These are phyloP conservation scores for Nomada fabriciana DNA, from an alignment of 2,888 invertebrate genomes.

Conservation along the genomic window DNA sequence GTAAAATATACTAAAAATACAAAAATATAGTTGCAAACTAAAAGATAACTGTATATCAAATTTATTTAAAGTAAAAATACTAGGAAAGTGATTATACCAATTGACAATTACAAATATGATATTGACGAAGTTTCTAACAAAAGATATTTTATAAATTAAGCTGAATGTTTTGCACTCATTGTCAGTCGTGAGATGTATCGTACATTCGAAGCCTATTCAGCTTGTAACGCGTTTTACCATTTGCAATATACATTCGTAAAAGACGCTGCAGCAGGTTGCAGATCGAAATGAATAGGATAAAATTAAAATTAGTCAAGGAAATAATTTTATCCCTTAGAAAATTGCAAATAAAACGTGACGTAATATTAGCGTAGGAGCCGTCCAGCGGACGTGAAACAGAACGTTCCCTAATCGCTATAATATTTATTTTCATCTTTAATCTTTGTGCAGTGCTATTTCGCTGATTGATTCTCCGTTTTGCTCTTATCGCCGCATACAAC, in stretches of 20 bases:
- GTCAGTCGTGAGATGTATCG: constrained; percentile 39
- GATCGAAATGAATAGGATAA: constrained; percentile 46
- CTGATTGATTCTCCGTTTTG: constrained; percentile 42
- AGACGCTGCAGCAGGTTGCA: constrained; percentile 52
- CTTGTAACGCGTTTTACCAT: constrained; percentile 45
- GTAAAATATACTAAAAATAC: too few relatives aligned
- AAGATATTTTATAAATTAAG: not conserved
- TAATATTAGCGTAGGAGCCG: constrained; percentile 77
- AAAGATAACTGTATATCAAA: not conserved
- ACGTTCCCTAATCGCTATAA: constrained; percentile 44
- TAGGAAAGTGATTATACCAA: not conserved
- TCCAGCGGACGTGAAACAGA: constrained; percentile 73
- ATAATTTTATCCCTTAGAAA: constrained; percentile 65
- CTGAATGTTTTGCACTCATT: not conserved
- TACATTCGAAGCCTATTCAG: constrained; percentile 29
- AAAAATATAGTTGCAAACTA: too few relatives aligned
- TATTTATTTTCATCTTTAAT: constrained; percentile 28
- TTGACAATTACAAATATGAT: not conserved
- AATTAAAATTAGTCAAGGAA: constrained; percentile 57
- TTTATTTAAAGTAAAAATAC: too few relatives aligned
- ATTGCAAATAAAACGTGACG: constrained; percentile 60
- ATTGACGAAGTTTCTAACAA: not conserved
- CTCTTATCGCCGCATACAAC: not conserved
- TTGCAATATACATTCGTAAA: constrained; percentile 50
- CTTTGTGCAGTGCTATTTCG: constrained; percentile 28